Evolutionary conservation across 2,888 invertebrate species (phyloP), one percentile per base, ranked within the genome.

Genomic region (Danaus chrysippus): DNA sequence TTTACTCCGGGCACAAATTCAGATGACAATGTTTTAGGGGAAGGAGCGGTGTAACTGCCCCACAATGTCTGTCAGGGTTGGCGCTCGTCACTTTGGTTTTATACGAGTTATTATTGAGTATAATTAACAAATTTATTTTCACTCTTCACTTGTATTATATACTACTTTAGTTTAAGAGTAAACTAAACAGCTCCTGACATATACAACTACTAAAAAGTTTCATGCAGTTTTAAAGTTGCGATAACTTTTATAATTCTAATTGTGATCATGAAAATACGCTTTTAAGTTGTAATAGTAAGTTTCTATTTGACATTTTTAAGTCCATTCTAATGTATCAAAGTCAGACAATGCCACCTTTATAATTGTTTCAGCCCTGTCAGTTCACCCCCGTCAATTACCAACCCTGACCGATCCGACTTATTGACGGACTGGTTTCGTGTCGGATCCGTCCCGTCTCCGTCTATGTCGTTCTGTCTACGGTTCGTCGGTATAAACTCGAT

Each of bases 1-100:
- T 90, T 91, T 90, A 90, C 90, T 89, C 81, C 87, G 88, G 83
- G 88, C 90, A 88, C 90, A 87, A 91, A 90, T 90, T 91, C 88
- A 90, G 91, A 91, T 91, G 91, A 91, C 91, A 91, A 91, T 91
- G 91, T 91, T 91, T 89, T 90, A 87, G 90, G 91, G 90, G 89
- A 90, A 89, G 87, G 84, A 83, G 84, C 82, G 80, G 82, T 81
- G 86, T 87, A 83, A 87, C 85, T 86, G 87, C 83, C 86, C 84
- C 76, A 64, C 65, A 67, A 74, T 73, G 77, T 71, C 67, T 61
- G 66, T 64, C 79, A 89, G 89, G 90, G 89, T 73, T 88, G 84
- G 34, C 53, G 10, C 10, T 56, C 0, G 43, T 10, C 42, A 23
- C 58, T 54, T 6, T 19, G 42, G 13, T 10, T 55, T 42, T 56